These are phyloP conservation scores for Eulithis testata DNA, from an alignment of 2,888 invertebrate species.

Conservation along the genomic window DNA sequence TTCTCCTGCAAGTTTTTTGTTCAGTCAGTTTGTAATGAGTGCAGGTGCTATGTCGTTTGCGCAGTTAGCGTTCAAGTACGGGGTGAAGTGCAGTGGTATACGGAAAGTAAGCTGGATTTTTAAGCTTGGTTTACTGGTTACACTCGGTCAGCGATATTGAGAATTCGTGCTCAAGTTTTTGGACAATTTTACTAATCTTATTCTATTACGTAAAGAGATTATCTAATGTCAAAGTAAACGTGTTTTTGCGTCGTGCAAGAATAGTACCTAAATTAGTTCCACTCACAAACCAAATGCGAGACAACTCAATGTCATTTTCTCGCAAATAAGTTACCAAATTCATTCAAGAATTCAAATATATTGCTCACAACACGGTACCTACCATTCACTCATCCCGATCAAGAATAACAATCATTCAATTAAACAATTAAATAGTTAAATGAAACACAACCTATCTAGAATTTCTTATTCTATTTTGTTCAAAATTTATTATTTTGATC, in stretches of 20 bases:
- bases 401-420: constrained; percentile 16
- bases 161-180: too few species aligned
- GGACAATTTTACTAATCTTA: too few species aligned
- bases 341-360: too few species aligned
- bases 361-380: too few species aligned
- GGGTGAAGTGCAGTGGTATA: constrained; percentile 23
- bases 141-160: too few species aligned
- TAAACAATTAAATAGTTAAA: constrained; percentile 15
- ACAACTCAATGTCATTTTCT: too few species aligned
- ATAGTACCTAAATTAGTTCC: too few species aligned
- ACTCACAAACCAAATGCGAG: too few species aligned
- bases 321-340: too few species aligned
- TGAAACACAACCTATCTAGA: not conserved
- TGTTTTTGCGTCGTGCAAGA: too few species aligned
- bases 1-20: constrained; percentile 3
- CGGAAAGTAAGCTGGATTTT: constrained; percentile 16
- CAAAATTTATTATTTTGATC: constrained; percentile 33
- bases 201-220: too few species aligned
- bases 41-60: constrained; percentile 24
- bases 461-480: constrained; percentile 15
- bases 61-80: constrained; percentile 16
- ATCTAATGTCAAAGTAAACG: too few species aligned
- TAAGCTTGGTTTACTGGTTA: not conserved
- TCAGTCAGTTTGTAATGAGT: constrained; percentile 11
- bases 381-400: not conserved